These are phyloP conservation scores for Ooceraea biroi DNA, from an alignment of 1,140 invertebrate species.

Conservation along the genomic window DNA sequence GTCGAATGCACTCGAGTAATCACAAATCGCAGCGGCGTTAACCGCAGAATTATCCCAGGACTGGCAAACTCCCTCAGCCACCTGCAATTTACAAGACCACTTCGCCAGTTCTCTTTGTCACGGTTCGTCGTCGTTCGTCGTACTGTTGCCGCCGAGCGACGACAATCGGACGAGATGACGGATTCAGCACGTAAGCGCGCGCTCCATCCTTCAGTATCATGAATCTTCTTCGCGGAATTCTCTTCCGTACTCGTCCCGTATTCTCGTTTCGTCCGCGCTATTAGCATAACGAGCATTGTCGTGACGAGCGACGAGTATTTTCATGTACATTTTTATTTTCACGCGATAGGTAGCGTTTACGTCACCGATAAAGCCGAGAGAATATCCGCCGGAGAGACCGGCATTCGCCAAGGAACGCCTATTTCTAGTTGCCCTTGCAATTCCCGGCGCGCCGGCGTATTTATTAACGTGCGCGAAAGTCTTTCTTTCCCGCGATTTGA, in stretches of 20 bases:
- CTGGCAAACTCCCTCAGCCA: constrained; percentile 48
- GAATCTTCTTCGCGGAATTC: constrained; percentile 10
- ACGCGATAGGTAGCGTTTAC: background rate
- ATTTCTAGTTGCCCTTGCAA: constrained; percentile 1
- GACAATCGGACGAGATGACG: constrained; percentile 18
- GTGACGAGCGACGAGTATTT: background rate
- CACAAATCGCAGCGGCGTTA: constrained; percentile 52
- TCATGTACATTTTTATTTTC: constrained; percentile 12
- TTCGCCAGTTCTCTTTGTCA: constrained; percentile 29
- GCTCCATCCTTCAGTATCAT: background rate
- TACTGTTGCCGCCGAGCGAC: constrained; percentile 7
- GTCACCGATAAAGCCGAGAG: background rate
- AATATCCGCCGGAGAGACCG: background rate
- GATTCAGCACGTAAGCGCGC: background rate
- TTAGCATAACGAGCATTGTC: constrained; percentile 30
- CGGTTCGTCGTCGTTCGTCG: background rate
- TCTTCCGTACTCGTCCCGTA: background rate
- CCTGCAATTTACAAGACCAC: constrained; percentile 54
- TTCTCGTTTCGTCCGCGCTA: background rate
- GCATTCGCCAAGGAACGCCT: background rate
- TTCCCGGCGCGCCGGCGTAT: background rate
- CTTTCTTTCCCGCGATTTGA: constrained; percentile 25
- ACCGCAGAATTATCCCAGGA: constrained; percentile 55
- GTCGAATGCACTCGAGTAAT: constrained; percentile 39
- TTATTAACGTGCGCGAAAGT: constrained; percentile 12